A percentile compares a stretch with the other conserved stretches of the same genome.
Conservation (phyloP, 2,888 invertebrate species). For the Cybosia mesomella region DNA sequence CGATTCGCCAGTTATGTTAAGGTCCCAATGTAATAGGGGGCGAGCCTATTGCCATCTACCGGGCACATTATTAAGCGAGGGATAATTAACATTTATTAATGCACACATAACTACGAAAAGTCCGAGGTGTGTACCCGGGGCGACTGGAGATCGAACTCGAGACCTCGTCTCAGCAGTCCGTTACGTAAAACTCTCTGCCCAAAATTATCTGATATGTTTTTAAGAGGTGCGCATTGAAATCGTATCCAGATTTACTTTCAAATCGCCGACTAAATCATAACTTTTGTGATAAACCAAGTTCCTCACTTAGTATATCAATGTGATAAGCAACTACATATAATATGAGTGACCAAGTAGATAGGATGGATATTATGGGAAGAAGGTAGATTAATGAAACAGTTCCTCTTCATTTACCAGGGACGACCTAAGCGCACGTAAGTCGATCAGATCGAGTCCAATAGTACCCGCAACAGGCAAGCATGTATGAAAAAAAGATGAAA, state of each 20-base stretch:
- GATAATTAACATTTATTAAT: no score
- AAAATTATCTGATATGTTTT: neutral
- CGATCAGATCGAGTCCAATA: neutral
- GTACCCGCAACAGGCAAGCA: neutral
- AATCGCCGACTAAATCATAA: neutral
- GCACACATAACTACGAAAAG: no score
- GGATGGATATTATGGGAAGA: neutral
- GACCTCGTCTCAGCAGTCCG: no score
- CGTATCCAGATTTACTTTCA: neutral
- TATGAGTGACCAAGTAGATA: neutral
- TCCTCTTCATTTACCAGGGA: neutral
- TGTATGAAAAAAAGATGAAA: neutral
- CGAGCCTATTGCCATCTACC: no score
- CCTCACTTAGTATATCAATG: no score
- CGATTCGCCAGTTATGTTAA: no score
- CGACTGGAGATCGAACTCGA: no score
- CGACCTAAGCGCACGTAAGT: neutral
- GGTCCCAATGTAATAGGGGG: no score
- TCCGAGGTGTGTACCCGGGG: no score
- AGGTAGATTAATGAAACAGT: neutral
- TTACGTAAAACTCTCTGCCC: no score
- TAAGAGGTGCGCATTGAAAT: neutral
- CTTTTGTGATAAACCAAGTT: neutral
- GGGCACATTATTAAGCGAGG: no score
- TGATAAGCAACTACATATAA: neutral